phyloP scores from a whole-genome alignment of 2,113 vertebrate species.

The Ariopsis seemanni region DNA sequence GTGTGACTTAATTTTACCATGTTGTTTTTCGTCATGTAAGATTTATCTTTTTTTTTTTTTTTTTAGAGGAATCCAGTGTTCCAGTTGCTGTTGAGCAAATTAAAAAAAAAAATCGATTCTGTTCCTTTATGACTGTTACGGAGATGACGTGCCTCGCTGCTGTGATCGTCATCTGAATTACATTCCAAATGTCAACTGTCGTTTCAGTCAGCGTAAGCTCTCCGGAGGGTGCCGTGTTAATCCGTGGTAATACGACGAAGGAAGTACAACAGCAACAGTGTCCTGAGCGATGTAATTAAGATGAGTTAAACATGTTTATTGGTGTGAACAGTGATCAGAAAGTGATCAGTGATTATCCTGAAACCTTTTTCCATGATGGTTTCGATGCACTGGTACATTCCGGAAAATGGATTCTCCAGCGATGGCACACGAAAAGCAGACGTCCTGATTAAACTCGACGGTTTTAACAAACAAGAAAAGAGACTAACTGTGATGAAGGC shows the following conservation, averaged over 20 bases:
- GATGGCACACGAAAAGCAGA: conserved; percentile 60
- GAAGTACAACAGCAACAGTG: background rate
- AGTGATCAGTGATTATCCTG: background rate
- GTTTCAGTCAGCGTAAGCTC: background rate
- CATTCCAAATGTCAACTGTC: conserved; percentile 26
- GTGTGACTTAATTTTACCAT: too few relatives aligned
- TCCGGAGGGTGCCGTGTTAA: background rate
- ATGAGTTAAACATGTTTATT: background rate
- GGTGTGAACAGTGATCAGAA: background rate
- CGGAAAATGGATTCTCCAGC: conserved; percentile 21
- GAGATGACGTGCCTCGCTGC: conserved; percentile 2
- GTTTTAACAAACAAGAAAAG: conserved; percentile 68
- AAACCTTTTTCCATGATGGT: background rate
- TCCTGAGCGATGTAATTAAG: background rate
- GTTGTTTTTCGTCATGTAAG: too few relatives aligned
- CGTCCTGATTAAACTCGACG: conserved; percentile 73
- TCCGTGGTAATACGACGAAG: background rate
- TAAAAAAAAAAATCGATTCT: background rate
- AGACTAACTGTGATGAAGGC: conserved; percentile 67
- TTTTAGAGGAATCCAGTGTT: background rate
- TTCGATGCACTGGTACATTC: conserved; percentile 22
- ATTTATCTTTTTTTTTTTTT: background rate
- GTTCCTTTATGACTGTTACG: background rate
- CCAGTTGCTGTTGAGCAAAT: background rate
- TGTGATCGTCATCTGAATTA: conserved; percentile 36